phyloP scores from a whole-genome alignment of 2,797 vertebrate genomes.

The Scarus forsteni region DNA sequence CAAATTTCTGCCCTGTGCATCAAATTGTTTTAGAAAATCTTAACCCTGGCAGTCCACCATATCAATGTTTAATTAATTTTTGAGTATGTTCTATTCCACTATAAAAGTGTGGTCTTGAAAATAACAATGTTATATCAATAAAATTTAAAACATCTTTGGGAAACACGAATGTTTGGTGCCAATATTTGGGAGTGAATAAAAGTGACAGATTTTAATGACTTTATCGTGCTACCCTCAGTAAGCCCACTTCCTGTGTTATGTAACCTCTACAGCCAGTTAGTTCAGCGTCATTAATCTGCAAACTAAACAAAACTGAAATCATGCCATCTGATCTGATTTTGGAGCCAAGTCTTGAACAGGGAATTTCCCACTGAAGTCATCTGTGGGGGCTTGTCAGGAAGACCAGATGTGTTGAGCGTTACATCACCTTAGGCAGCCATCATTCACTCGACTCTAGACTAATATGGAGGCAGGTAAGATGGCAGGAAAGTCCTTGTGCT shows the following conservation, averaged over 20 bases:
- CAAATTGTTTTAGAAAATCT: no score
- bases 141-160: no score
- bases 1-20: no score
- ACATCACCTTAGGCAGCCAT: conserved; percentile 3
- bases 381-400: conserved; percentile 8
- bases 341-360: conserved; percentile 24
- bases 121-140: no score
- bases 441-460: conserved; percentile 16
- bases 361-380: conserved; percentile 57
- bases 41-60: no score
- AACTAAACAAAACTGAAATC: conserved; percentile 31
- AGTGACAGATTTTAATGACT: no score
- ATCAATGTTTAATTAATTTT: no score
- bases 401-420: conserved; percentile 40
- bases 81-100: no score
- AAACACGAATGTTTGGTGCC: no score
- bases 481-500: conserved; percentile 11
- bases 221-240: neutral
- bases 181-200: no score
- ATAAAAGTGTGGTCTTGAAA: no score
- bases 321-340: conserved; percentile 18
- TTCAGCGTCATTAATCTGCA: conserved; percentile 7
- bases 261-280: neutral
- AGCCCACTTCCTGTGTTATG: conserved; percentile 1
- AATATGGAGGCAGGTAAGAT: conserved; percentile 15